Conservation (phyloP, 2,797 vertebrate genomes). For the Staurois parvus region DNA sequence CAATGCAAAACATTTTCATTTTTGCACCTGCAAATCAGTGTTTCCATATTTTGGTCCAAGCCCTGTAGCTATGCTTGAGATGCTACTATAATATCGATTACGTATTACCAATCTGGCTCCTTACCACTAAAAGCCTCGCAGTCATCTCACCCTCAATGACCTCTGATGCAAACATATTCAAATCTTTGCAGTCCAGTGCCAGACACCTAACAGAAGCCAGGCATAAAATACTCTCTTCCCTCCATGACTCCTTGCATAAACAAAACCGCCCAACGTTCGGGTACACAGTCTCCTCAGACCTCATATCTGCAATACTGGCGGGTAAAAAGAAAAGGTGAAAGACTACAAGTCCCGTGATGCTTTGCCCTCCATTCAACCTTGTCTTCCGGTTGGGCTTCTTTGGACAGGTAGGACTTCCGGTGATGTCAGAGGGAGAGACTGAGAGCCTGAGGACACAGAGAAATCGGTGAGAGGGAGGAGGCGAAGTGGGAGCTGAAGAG, state of each 20-base stretch:
- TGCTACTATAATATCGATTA: too few species aligned
- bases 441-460: slow-evolving; percentile 27
- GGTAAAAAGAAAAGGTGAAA: neutral
- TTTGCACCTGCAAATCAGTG: too few species aligned
- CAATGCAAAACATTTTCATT: too few species aligned
- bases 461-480: neutral
- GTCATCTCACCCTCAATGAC: neutral
- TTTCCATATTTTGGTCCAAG: too few species aligned
- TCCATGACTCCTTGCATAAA: too few species aligned
- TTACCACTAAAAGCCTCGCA: neutral
- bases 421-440: slow-evolving; percentile 53
- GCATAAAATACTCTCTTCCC: too few species aligned
- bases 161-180: neutral
- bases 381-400: neutral
- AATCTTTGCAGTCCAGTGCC: neutral
- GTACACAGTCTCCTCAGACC: neutral
- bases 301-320: neutral
- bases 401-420: slow-evolving; percentile 55
- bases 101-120: too few species aligned
- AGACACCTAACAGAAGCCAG: too few species aligned
- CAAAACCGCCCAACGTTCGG: too few species aligned
- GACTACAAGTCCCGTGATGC: slow-evolving; percentile 49
- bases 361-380: neutral
- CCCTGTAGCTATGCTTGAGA: too few species aligned
- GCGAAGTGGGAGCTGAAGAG: neutral